Percentiles rank a stretch among this genome's conserved stretches.
phyloP scores from a whole-genome alignment of 2,888 invertebrate genomes.

The Dicyrtoma fusca region DNA sequence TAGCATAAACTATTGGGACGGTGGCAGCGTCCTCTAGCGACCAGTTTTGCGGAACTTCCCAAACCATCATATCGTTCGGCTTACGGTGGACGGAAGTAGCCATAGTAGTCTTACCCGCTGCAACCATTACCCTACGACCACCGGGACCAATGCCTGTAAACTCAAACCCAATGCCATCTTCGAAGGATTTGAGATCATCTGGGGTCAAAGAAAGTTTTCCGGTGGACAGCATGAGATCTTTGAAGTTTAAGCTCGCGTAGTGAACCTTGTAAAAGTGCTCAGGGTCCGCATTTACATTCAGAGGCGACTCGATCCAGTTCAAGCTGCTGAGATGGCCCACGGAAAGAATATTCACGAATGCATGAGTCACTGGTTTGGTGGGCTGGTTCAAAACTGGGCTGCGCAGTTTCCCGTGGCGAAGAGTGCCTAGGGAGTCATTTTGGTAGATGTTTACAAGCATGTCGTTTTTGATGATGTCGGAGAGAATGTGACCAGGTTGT shows the following conservation, averaged over 20 bases:
- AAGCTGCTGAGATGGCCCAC: conserved; percentile 86
- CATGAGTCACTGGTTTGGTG: too few relatives aligned
- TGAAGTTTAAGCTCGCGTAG: too few relatives aligned
- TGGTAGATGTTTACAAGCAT: conserved; percentile 53
- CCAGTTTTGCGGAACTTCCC: too few relatives aligned
- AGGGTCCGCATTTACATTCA: conserved; percentile 58
- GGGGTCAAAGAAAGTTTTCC: conserved; percentile 83
- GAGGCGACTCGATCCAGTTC: conserved; percentile 76
- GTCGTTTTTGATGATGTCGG: conserved; percentile 23
- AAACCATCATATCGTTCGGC: too few relatives aligned
- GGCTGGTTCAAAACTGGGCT: conserved; percentile 73
- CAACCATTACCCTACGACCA: too few relatives aligned
- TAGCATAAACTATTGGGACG: too few relatives aligned
- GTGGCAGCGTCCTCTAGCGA: too few relatives aligned
- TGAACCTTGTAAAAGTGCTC: too few relatives aligned
- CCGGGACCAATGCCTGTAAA: conserved; percentile 62
- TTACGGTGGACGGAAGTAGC: too few relatives aligned
- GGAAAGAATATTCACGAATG: conserved; percentile 75
- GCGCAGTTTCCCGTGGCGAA: conserved; percentile 60
- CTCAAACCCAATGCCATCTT: too few relatives aligned
- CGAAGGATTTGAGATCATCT: too few relatives aligned
- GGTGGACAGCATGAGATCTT: conserved; percentile 91
- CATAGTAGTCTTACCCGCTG: too few relatives aligned
- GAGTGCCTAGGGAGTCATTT: conserved; percentile 63
- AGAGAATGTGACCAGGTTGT: background rate